Conservation (phyloP, 2,888 invertebrate genomes). For the Papilio demoleus region DNA sequence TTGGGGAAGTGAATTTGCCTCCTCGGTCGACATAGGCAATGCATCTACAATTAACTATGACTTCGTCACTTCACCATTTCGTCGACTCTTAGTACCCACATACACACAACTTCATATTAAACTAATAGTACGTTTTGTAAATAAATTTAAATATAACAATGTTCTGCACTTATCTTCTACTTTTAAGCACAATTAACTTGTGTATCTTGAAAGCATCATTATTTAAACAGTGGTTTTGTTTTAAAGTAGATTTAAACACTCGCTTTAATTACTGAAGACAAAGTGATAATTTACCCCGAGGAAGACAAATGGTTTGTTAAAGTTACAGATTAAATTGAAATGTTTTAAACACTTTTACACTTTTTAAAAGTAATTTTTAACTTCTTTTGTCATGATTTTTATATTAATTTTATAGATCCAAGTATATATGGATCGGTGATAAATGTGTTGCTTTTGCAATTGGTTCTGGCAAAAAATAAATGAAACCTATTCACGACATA, state of each 20-base stretch:
- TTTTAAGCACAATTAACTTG: slow-evolving; percentile 6
- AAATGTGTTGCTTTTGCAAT: too few relatives aligned
- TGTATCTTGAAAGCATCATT: slow-evolving; percentile 15
- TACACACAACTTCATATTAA: too few relatives aligned
- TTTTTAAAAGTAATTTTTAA: background rate
- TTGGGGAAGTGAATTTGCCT: too few relatives aligned
- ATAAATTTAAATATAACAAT: background rate
- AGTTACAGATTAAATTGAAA: background rate
- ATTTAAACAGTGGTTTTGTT: slow-evolving; percentile 13
- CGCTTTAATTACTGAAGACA: slow-evolving; percentile 3
- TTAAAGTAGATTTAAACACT: slow-evolving; percentile 1
- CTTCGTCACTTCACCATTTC: too few relatives aligned
- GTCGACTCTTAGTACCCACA: too few relatives aligned
- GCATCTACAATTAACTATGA: too few relatives aligned
- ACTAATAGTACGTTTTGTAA: background rate
- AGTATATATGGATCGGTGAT: too few relatives aligned
- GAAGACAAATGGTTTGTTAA: background rate
- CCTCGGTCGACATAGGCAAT: too few relatives aligned
- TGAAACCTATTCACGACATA: too few relatives aligned
- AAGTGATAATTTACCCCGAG: slow-evolving; percentile 15
- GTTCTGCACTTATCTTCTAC: slow-evolving; percentile 1
- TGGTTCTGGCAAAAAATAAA: too few relatives aligned
- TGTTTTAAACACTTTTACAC: background rate
- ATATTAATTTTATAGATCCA: too few relatives aligned
- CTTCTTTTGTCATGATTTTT: background rate